phyloP scores from a whole-genome alignment of 2,113 vertebrate species.

The Bos taurus region DNA sequence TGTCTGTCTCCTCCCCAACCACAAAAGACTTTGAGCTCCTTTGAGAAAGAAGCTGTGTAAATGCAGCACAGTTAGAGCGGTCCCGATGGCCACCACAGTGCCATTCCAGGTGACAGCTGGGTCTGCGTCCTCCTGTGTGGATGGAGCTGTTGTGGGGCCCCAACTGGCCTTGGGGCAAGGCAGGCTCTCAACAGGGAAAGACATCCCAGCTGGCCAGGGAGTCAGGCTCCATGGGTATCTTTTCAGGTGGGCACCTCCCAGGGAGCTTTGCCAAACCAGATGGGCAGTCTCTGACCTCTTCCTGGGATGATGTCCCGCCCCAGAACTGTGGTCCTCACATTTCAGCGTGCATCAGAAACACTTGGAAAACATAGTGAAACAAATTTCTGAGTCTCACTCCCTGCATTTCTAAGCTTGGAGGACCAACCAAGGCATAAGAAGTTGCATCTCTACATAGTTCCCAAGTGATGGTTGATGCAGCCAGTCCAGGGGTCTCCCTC shows the following conservation, averaged over 20 bases:
- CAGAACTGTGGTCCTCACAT: background rate
- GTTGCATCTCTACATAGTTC: background rate
- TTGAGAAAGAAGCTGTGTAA: slow-evolving; percentile 71
- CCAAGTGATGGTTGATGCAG: background rate
- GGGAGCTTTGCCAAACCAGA: background rate
- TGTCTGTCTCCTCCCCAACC: slow-evolving; percentile 70
- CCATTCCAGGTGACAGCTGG: background rate
- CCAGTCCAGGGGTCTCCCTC: background rate
- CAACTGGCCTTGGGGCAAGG: background rate
- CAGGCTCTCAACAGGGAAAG: background rate
- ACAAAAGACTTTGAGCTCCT: slow-evolving; percentile 77
- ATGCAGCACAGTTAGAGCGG: background rate
- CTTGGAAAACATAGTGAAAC: background rate
- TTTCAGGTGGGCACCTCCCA: background rate
- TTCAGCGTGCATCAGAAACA: background rate
- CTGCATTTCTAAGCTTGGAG: background rate
- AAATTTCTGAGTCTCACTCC: background rate
- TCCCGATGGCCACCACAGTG: background rate
- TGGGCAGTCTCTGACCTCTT: background rate
- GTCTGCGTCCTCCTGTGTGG: background rate
- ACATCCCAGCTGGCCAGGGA: background rate
- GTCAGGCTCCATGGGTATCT: background rate
- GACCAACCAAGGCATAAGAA: background rate
- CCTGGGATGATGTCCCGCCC: background rate
- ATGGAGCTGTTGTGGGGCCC: background rate